phyloP scores from a whole-genome alignment of 2,888 invertebrate species.

The Suillia variegata region DNA sequence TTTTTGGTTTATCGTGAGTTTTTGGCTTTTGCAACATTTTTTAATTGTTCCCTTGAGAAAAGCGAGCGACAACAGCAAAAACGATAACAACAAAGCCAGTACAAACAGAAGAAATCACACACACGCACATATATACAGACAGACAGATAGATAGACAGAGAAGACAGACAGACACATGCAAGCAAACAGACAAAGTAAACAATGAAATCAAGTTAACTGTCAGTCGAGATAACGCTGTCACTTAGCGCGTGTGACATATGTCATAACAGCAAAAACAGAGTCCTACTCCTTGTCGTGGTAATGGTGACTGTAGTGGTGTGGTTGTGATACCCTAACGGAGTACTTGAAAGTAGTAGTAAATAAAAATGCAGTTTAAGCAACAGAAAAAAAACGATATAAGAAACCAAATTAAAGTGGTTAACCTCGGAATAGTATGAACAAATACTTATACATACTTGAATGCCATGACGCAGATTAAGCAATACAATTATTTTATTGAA shows the following conservation, averaged over 20 bases:
- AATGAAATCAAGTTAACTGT: slow-evolving; percentile 13
- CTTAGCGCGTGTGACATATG: slow-evolving; percentile 38
- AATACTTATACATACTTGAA: too few species aligned
- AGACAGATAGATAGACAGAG: too few species aligned
- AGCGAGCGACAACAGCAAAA: slow-evolving; percentile 25
- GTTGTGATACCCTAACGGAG: not conserved
- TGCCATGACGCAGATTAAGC: too few species aligned
- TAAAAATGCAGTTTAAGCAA: too few species aligned
- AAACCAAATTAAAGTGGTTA: too few species aligned
- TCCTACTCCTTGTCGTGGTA: not conserved
- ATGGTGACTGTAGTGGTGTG: not conserved
- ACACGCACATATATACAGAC: too few species aligned
- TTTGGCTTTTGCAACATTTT: slow-evolving; percentile 40
- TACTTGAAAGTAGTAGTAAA: not conserved
- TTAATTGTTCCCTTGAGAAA: slow-evolving; percentile 51
- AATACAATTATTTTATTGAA: too few species aligned
- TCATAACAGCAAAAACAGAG: slow-evolving; percentile 31
- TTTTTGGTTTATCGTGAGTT: too few species aligned
- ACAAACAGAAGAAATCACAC: not conserved
- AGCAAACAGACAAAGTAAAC: slow-evolving; percentile 6
- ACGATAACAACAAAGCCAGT: not conserved
- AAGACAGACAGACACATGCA: too few species aligned
- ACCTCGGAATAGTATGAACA: too few species aligned
- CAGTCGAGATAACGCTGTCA: slow-evolving; percentile 28
- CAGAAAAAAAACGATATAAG: too few species aligned